Evolutionary conservation across 2,113 vertebrate species (phyloP).

Genomic region (Rafetus swinhoei): DNA sequence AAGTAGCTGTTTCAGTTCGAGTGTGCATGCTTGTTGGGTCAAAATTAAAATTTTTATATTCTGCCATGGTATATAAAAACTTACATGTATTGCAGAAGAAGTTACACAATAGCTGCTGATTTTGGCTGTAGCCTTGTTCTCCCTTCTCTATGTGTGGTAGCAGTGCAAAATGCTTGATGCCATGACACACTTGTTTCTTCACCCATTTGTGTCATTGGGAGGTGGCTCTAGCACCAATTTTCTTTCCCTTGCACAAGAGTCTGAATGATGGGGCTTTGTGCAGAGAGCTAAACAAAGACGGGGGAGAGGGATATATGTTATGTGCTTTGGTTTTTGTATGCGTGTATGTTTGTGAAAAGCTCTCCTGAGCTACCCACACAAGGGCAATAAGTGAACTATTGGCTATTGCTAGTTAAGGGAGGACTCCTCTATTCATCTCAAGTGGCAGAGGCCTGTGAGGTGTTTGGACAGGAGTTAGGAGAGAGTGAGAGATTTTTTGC

Average conservation of each 20-base stretch:
- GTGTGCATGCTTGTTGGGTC: not conserved
- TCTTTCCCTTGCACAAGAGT: not conserved
- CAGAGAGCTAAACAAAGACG: not conserved
- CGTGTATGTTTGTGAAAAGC: not conserved
- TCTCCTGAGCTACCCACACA: not conserved
- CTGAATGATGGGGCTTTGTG: not conserved
- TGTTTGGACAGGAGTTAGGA: not conserved
- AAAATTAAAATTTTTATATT: not conserved
- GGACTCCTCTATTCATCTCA: not conserved
- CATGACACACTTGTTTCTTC: not conserved
- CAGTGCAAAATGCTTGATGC: not conserved
- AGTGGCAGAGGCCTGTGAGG: not conserved
- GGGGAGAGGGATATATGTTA: not conserved
- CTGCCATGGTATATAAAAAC: not conserved
- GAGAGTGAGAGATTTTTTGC: not conserved
- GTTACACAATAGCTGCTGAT: not conserved
- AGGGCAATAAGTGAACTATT: not conserved
- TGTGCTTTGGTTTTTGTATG: not conserved
- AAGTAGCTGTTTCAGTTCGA: not conserved
- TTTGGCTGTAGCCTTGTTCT: not conserved
- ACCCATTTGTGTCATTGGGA: not conserved
- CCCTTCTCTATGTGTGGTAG: not conserved
- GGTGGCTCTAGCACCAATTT: not conserved
- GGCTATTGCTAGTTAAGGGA: not conserved
- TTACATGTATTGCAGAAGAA: not conserved